A percentile compares a stretch with the other conserved stretches of the same genome.
Evolutionary conservation across 2,888 invertebrate genomes (phyloP).

Genomic region (Lasioglossum calceatum): DNA sequence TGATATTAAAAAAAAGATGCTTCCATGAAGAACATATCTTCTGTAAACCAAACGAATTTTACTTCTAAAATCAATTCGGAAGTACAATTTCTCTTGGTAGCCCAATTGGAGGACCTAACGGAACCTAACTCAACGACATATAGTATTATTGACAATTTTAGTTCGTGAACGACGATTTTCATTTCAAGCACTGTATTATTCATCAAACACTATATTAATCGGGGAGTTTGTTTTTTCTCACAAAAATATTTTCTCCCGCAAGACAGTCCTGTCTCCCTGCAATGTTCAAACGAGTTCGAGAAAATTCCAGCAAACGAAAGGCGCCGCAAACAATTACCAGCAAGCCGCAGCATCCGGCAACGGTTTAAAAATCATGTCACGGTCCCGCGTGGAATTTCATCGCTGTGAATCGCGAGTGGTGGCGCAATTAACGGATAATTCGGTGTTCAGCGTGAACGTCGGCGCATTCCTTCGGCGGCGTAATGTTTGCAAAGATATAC

Average conservation of each 20-base stretch:
- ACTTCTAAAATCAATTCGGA: neutral
- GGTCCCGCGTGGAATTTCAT: slow-evolving; percentile 21
- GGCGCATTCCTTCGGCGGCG: slow-evolving; percentile 45
- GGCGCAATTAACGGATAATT: slow-evolving; percentile 53
- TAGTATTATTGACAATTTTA: too few species aligned
- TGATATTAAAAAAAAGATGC: neutral
- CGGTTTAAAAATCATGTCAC: slow-evolving; percentile 39
- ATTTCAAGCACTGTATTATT: too few species aligned
- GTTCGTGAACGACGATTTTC: too few species aligned
- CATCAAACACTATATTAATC: neutral
- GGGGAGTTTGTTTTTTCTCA: neutral
- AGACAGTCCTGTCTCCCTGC: neutral
- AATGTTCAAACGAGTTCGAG: neutral
- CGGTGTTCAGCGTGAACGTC: slow-evolving; percentile 48
- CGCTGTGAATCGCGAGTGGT: slow-evolving; percentile 4
- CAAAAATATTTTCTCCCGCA: neutral
- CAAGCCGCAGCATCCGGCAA: neutral
- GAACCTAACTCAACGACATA: too few species aligned
- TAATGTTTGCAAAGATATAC: slow-evolving; percentile 72
- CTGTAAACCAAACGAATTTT: neutral
- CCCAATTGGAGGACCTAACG: neutral
- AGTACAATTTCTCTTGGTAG: neutral
- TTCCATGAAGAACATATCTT: neutral
- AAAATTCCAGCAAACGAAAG: neutral
- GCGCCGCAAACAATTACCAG: neutral